Conservation (phyloP, 2,113 vertebrate species). For the Mystacornis crossleyi region DNA sequence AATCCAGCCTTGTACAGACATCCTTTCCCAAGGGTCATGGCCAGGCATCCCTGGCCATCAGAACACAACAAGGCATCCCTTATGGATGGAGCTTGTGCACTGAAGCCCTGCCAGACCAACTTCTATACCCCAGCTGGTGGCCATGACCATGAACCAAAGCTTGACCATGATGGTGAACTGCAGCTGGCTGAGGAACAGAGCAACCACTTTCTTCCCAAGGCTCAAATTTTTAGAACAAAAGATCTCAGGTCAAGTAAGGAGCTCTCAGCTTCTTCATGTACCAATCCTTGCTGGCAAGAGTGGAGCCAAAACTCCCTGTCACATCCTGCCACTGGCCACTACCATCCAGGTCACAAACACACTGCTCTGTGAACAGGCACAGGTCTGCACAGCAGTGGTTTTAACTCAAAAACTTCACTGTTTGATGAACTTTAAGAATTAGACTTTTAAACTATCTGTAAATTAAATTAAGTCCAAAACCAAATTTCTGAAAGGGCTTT, state of each 20-base stretch:
- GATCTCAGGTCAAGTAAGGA: background rate
- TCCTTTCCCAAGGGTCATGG: background rate
- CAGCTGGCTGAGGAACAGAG: background rate
- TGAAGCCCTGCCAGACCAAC: background rate
- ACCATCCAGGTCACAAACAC: background rate
- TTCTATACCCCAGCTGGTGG: background rate
- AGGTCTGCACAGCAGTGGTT: background rate
- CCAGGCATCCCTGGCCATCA: background rate
- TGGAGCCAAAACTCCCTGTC: background rate
- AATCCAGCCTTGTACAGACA: background rate
- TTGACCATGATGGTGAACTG: background rate
- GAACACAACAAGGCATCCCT: background rate
- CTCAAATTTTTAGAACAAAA: background rate
- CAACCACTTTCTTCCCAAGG: background rate
- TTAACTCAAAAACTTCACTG: background rate
- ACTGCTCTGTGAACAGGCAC: background rate
- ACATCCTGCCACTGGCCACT: background rate
- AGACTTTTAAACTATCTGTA: background rate
- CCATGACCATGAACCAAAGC: background rate
- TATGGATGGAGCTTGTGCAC: background rate
- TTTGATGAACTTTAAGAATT: background rate
- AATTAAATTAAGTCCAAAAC: background rate
- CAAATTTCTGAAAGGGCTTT: background rate
- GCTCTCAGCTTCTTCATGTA: background rate
- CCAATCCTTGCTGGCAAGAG: background rate